These are phyloP conservation scores for Proisotoma minuta DNA, from an alignment of 2,888 invertebrate species.

Conservation along the genomic window DNA sequence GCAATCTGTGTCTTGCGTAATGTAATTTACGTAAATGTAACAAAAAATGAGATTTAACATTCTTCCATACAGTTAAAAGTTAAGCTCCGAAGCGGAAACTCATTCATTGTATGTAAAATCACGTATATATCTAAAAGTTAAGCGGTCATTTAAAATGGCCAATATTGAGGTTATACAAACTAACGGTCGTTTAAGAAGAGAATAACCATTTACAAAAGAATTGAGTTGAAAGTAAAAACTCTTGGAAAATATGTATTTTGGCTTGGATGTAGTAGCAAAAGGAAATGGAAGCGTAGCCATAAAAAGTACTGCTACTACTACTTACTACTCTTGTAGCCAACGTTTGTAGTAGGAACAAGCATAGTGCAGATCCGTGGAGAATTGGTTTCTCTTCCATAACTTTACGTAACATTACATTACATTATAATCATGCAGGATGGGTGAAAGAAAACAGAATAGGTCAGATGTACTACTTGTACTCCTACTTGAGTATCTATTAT, in stretches of 20 bases:
- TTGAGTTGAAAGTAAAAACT: slow-evolving; percentile 10
- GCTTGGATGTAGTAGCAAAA: slow-evolving; percentile 4
- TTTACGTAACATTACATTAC: background rate
- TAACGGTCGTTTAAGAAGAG: slow-evolving; percentile 10
- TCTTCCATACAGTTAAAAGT: too few species aligned
- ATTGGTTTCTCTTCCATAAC: background rate
- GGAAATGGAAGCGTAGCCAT: too few species aligned
- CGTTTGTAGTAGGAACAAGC: too few species aligned
- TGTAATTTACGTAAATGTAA: too few species aligned
- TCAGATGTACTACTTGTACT: background rate
- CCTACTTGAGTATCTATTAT: slow-evolving; percentile 15
- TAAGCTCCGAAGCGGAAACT: too few species aligned
- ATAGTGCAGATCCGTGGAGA: background rate
- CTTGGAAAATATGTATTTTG: slow-evolving; percentile 5
- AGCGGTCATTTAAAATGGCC: background rate
- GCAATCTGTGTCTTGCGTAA: too few species aligned
- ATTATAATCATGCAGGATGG: background rate
- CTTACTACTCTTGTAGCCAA: too few species aligned
- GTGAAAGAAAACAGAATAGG: slow-evolving; percentile 1
- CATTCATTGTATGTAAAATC: too few species aligned
- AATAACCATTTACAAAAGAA: slow-evolving; percentile 9
- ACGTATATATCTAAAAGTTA: too few species aligned
- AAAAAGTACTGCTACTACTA: too few species aligned
- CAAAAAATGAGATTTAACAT: too few species aligned
- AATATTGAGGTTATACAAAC: slow-evolving; percentile 12